phyloP scores from a whole-genome alignment of 1,140 invertebrate species.

The Pseudomyrmex concolor region DNA sequence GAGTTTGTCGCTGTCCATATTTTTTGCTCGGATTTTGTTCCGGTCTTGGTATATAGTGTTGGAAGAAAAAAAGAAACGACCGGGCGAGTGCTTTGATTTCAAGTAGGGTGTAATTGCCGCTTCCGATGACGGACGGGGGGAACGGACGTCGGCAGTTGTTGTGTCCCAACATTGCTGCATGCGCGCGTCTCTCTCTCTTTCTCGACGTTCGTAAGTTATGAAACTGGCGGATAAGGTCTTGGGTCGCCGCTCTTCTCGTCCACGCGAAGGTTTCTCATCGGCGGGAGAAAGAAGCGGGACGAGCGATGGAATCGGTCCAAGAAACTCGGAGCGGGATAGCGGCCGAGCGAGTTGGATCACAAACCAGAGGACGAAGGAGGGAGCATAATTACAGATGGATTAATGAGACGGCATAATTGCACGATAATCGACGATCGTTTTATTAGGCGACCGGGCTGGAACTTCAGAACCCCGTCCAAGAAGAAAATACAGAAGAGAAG shows the following conservation, averaged over 20 bases:
- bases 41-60: background rate
- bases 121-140: constrained; percentile 61
- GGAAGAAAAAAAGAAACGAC: constrained; percentile 23
- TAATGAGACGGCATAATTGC: constrained; percentile 85
- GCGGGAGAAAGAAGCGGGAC: constrained; percentile 45
- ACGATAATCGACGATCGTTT: constrained; percentile 84
- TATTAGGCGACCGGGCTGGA: constrained; percentile 77
- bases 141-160: constrained; percentile 48
- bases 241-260: constrained; percentile 44
- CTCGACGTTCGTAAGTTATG: constrained; percentile 81
- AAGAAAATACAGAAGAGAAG: constrained; percentile 64
- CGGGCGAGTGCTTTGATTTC: constrained; percentile 64
- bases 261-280: constrained; percentile 32
- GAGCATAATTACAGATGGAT: constrained; percentile 82
- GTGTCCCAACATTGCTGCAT: constrained; percentile 78
- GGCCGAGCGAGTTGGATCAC: constrained; percentile 25
- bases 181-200: constrained; percentile 58
- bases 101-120: constrained; percentile 74
- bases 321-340: constrained; percentile 60
- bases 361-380: constrained; percentile 21
- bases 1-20: constrained; percentile 4
- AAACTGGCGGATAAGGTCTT: constrained; percentile 72
- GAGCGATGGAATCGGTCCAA: constrained; percentile 35
- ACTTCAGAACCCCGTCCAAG: constrained; percentile 20
- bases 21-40: constrained; percentile 40